Conservation (phyloP, 2,113 vertebrate species). For the Nycticorax nycticorax region DNA sequence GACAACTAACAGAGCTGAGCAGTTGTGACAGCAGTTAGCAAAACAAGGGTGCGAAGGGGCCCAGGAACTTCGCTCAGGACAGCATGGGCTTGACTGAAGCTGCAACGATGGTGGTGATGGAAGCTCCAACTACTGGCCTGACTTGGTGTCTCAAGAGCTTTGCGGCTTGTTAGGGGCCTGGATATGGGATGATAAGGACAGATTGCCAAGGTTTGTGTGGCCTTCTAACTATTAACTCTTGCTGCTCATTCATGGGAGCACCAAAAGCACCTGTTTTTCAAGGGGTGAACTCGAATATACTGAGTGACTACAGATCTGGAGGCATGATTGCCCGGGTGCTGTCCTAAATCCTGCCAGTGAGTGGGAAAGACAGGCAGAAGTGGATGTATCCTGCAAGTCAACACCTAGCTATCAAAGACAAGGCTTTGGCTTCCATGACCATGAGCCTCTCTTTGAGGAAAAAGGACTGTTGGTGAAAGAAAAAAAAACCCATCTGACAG, state of each 20-base stretch:
- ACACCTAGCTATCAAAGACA: not conserved
- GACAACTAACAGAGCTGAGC: not conserved
- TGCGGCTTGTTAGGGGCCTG: not conserved
- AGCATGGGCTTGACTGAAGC: too few relatives aligned
- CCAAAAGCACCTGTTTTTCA: not conserved
- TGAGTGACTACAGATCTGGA: not conserved
- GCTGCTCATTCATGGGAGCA: not conserved
- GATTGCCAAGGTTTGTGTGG: not conserved
- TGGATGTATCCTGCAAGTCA: not conserved
- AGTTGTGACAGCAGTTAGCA: not conserved
- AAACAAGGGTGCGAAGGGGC: not conserved
- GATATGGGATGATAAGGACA: not conserved
- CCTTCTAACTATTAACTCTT: not conserved
- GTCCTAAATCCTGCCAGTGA: not conserved
- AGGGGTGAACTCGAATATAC: not conserved
- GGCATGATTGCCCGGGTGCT: not conserved
- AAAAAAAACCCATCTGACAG: not conserved
- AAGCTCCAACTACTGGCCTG: not conserved
- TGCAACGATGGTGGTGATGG: not conserved
- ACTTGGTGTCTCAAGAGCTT: not conserved
- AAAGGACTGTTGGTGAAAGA: not conserved
- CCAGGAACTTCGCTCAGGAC: not conserved
- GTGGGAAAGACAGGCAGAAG: not conserved
- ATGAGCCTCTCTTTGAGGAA: not conserved
- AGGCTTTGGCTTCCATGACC: not conserved